Conservation (phyloP, 2,888 invertebrate genomes). For the Limnephilus marmoratus region DNA sequence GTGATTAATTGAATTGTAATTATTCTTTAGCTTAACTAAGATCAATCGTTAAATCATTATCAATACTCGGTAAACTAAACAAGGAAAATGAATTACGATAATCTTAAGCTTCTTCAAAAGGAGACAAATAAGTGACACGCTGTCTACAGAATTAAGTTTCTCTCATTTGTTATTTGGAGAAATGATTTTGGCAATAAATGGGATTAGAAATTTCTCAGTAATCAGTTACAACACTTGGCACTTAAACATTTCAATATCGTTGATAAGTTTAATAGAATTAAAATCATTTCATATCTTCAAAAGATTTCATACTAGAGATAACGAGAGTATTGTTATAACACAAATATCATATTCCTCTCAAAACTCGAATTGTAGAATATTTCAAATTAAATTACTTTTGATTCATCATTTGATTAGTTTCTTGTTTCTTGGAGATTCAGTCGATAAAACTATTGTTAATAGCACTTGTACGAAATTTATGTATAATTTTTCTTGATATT, state of each 20-base stretch:
- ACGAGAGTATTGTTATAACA: not conserved
- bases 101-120: not conserved
- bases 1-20: not conserved
- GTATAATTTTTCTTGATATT: too few relatives aligned
- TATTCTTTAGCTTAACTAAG: not conserved
- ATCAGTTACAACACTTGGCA: slow-evolving; percentile 23
- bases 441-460: not conserved
- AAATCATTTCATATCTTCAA: not conserved
- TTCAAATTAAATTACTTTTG: not conserved
- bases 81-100: slow-evolving; percentile 12
- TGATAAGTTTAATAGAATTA: not conserved
- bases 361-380: not conserved
- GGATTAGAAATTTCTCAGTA: slow-evolving; percentile 9
- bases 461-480: not conserved
- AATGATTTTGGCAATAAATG: not conserved
- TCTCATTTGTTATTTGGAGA: not conserved
- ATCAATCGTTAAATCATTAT: not conserved
- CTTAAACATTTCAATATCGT: not conserved
- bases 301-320: not conserved
- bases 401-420: too few relatives aligned
- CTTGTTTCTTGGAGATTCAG: too few relatives aligned
- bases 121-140: slow-evolving; percentile 20
- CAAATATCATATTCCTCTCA: not conserved
- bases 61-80: slow-evolving; percentile 8
- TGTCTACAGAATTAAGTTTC: slow-evolving; percentile 11